A percentile compares a stretch with the other conserved stretches of the same genome.
phyloP scores from a whole-genome alignment of 2,113 vertebrate genomes.

The Cryptotis parvus region DNA sequence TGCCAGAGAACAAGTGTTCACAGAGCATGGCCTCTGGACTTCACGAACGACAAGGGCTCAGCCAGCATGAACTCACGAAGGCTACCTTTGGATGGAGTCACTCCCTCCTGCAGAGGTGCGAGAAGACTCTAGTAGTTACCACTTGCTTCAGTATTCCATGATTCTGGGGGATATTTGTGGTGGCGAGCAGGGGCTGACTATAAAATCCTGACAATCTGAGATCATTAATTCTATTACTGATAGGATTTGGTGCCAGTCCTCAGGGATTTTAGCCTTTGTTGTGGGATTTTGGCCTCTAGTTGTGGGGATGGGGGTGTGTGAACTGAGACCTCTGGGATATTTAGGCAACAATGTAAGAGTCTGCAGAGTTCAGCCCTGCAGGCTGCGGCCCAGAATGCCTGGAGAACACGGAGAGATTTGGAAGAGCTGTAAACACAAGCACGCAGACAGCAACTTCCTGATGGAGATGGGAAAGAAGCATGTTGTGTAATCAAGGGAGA shows the following conservation, averaged over 20 bases:
- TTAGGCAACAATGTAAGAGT: not conserved
- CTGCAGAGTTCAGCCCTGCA: not conserved
- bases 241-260: not conserved
- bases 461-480: not conserved
- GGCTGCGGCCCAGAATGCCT: not conserved
- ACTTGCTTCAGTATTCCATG: rapidly evolving
- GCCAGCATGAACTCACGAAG: too few species aligned
- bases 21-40: not conserved
- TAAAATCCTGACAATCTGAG: not conserved
- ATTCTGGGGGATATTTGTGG: not conserved
- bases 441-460: not conserved
- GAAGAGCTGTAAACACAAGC: not conserved
- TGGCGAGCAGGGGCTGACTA: not conserved
- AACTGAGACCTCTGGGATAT: not conserved
- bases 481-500: rapidly evolving
- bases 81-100: not conserved
- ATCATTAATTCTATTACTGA: not conserved
- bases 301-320: not conserved
- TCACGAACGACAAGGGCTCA: not conserved
- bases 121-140: not conserved
- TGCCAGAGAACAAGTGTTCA: too few species aligned
- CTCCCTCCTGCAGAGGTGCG: too few species aligned
- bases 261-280: too few species aligned
- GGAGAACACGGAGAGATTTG: not conserved
- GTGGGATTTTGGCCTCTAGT: not conserved